Base-by-base conservation (phyloP, 2,113 vertebrate species). In the Circaetus cinerascens region DNA sequence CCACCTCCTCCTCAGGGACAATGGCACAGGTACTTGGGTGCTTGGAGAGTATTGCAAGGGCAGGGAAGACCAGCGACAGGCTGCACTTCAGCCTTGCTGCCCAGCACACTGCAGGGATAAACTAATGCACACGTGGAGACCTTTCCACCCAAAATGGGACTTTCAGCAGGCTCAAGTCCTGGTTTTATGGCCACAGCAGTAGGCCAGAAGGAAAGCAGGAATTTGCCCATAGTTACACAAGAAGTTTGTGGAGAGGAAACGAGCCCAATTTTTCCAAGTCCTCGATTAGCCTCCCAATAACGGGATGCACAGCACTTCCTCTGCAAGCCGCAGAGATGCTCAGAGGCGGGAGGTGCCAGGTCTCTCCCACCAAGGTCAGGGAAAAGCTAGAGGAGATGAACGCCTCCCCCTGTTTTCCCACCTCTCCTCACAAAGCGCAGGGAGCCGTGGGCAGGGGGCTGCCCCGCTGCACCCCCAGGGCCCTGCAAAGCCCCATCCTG, bases 331-430 rank as follows among this genome's bases (percentile, higher is more conserved):
- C 71, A 40, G 74, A 68, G 73, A 15, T 59, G 29, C 57, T 34
- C 3, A 5, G 66, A 59, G 48, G 34, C 0, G 1, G 38, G 67
- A 56, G 68, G 81, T 94, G 92, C 90, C 81, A 26, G 79, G 9
- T 36, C 69, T 95, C 38, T 51, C 75, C 43, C 50, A 45, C 68
- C 3, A 41, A 51, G 81, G 79, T 80, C 87, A 84, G 69, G 85
- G 55, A 87, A 95, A 53, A 0, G 25, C 85, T 0, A 1, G 83
- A 71, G 66, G 86, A 75, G 34, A 10, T 10, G 36, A 18, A 14
- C 0, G 38, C 91, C 95, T 95, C 96, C 96, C 76, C 95, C 95
- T 96, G 90, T 79, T 97, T 96, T 96, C 97, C 95, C 96, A 97
- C 43, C 88, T 92, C 95, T 76, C 27, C 79, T 82, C 14, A 5